Percentiles rank a stretch among this genome's conserved stretches.
Conservation (phyloP, 2,888 invertebrate species). For the Scrobipalpa costella region DNA sequence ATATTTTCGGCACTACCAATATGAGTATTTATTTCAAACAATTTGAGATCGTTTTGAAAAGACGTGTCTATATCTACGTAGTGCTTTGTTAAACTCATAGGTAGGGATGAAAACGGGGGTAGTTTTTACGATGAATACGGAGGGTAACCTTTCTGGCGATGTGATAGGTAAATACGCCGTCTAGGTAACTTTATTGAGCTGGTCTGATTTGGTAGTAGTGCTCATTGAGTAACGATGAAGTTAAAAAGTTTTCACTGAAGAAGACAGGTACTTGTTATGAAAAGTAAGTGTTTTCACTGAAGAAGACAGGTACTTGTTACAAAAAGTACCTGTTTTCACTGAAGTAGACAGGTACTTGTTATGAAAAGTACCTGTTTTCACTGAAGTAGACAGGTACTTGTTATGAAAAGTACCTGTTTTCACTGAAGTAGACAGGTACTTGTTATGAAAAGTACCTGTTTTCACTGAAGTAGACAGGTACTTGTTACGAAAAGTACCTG, state of each 20-base stretch:
- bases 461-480: background rate
- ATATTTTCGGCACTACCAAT: too few species aligned
- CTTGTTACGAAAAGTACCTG: background rate
- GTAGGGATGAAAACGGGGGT: slow-evolving; percentile 61
- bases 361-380: background rate
- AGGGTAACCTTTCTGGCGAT: slow-evolving; percentile 52
- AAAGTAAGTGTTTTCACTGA: background rate
- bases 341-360: background rate
- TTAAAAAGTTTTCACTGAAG: too few species aligned
- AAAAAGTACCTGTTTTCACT: background rate
- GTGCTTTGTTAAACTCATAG: background rate
- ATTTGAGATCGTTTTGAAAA: too few species aligned
- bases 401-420: background rate
- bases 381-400: background rate
- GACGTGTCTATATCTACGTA: background rate
- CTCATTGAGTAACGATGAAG: slow-evolving; percentile 24
- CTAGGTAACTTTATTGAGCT: slow-evolving; percentile 32
- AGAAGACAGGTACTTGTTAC: background rate
- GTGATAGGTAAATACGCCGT: slow-evolving; percentile 53
- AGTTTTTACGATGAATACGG: slow-evolving; percentile 66
- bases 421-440: background rate
- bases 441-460: background rate
- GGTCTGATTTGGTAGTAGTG: slow-evolving; percentile 43
- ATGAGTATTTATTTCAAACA: too few species aligned
- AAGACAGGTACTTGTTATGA: background rate